phyloP scores from a whole-genome alignment of 2,888 invertebrate genomes.

The Seira musarum region DNA sequence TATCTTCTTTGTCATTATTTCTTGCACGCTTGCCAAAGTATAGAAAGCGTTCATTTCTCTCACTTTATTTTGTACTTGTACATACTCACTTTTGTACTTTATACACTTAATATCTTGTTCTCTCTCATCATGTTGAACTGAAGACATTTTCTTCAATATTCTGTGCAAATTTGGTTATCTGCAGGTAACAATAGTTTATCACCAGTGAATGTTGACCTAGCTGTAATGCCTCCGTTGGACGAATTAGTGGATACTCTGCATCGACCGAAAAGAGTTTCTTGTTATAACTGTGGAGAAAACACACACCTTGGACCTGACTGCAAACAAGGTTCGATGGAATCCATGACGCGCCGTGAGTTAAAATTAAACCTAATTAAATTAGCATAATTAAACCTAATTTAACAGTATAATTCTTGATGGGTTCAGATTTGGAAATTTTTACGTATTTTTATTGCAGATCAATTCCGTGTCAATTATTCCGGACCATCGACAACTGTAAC shows the following conservation, averaged over 20 bases:
- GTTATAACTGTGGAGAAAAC: slow-evolving; percentile 93
- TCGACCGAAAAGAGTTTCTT: slow-evolving; percentile 77
- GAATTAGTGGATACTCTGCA: slow-evolving; percentile 54
- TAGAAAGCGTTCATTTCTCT: neutral
- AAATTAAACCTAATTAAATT: slow-evolving; percentile 4
- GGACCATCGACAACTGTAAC: slow-evolving; percentile 59
- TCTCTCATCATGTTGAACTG: neutral
- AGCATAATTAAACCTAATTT: too few relatives aligned
- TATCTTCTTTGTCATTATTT: neutral
- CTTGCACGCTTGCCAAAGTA: neutral
- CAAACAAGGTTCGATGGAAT: slow-evolving; percentile 92
- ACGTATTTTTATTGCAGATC: slow-evolving; percentile 53
- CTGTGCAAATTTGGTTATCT: slow-evolving; percentile 52
- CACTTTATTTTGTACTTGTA: neutral
- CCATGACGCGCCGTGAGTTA: slow-evolving; percentile 78
- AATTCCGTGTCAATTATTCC: slow-evolving; percentile 61
- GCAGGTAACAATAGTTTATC: slow-evolving; percentile 60
- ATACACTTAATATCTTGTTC: too few relatives aligned
- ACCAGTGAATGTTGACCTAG: slow-evolving; percentile 58
- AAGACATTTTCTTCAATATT: slow-evolving; percentile 7
- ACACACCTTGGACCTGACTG: slow-evolving; percentile 90
- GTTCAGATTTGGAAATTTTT: too few relatives aligned
- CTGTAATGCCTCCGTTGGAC: slow-evolving; percentile 61
- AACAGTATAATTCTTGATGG: neutral
- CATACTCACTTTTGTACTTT: too few relatives aligned